Base-by-base conservation (phyloP, 2,888 invertebrate genomes). In the Aspidapion aeneum region DNA sequence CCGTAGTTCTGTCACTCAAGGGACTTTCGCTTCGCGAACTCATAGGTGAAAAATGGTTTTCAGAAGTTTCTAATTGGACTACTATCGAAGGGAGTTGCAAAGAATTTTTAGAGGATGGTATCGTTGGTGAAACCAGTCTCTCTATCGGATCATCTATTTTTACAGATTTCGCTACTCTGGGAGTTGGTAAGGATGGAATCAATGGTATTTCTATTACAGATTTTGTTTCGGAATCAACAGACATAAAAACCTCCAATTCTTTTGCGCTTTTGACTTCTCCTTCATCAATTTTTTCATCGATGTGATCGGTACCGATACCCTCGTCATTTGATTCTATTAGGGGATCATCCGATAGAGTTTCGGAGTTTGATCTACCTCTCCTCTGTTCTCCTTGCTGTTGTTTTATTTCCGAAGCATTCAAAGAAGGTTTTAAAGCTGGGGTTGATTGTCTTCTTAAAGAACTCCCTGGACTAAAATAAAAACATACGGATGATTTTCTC, bases 11-110 rank as follows among this genome's bases (percentile, higher is more conserved):
- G 76, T 91, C 90, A 77, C 90, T 90, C 57, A 91, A 79, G 9
- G 91, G 90, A 78, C 90, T 90, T 75, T 91, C 91, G 74, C 90
- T 90, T 69, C 90, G 84, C 17, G 90, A 91, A 77, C 90, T 90
- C 62, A 90, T 89, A 2, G 90, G 90, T 74, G 90, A 90, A 57
- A 88, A 65, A 55, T 70, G 73, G 66, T 75, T 74, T 17, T 75
- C 75, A 56, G 71, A 66, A 20, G 76, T 71, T 68, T 85, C 85
- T 19, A 82, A 78, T 72, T 85, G 84, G 60, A 86, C 83, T 49
- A 85, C 81, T 69, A 86, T 86, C 0, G 88, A 84, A 61, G 89
- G 86, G 68, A 90, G 78, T 72, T 85, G 84, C 52, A 85, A 76
- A 49, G 83, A 81, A 62, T 81, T 79, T 77, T 82, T 83, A 48